These are phyloP conservation scores for Poeciliopsis occidentalis DNA, from an alignment of 2,113 vertebrate species.

Conservation along the genomic window DNA sequence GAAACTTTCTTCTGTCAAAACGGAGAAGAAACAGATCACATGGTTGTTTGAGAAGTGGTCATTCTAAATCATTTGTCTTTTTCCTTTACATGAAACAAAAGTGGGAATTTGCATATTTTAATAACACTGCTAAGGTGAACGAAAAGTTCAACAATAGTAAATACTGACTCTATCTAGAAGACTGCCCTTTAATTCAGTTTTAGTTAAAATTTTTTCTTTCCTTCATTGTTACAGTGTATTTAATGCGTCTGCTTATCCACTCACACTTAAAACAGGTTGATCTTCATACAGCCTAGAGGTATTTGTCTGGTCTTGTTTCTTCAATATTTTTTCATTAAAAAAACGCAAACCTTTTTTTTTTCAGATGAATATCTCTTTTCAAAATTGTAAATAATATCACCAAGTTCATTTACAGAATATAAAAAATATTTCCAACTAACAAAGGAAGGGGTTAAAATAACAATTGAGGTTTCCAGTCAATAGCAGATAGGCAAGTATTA, in stretches of 20 bases:
- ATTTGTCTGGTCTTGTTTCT: constrained; percentile 56
- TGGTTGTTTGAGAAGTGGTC: constrained; percentile 50
- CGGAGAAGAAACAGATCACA: constrained; percentile 60
- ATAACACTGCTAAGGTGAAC: constrained; percentile 79
- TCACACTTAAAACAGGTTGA: constrained; percentile 64
- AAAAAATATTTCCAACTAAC: constrained; percentile 67
- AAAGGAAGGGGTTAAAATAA: constrained; percentile 47
- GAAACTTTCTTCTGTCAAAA: constrained; percentile 64
- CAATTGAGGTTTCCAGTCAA: constrained; percentile 69
- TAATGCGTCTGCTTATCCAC: constrained; percentile 53
- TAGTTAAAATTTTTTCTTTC: constrained; percentile 38
- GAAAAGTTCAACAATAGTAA: constrained; percentile 69
- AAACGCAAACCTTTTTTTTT: constrained; percentile 55
- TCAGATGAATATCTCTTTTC: constrained; percentile 55
- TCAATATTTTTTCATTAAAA: constrained; percentile 33
- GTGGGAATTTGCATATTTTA: constrained; percentile 65
- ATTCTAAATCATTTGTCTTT: constrained; percentile 39
- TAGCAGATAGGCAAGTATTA: constrained; percentile 74
- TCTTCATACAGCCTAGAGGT: constrained; percentile 70
- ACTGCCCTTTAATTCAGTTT: constrained; percentile 51
- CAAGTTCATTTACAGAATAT: constrained; percentile 69
- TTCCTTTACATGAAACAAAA: constrained; percentile 70
- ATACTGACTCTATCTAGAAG: constrained; percentile 76
- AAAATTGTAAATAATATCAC: constrained; percentile 65
- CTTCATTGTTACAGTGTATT: constrained; percentile 43